Evolutionary conservation across 2,888 invertebrate genomes (phyloP).

Genomic region (Zygaena filipendulae): DNA sequence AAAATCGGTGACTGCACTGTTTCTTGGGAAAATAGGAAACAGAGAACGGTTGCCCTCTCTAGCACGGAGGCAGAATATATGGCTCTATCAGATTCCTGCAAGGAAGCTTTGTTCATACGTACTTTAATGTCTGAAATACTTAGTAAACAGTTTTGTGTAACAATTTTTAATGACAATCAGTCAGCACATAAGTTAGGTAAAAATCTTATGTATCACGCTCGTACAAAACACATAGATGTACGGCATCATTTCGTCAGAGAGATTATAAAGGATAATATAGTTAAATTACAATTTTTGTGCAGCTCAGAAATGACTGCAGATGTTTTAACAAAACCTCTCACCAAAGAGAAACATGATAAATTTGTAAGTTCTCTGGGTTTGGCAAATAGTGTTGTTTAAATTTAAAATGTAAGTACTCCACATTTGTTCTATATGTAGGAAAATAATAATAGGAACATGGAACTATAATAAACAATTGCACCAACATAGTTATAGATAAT

Average conservation of each 20-base stretch:
- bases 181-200: constrained; percentile 3
- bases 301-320: constrained; percentile 7
- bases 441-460: too few species aligned
- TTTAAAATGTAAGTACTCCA: too few species aligned
- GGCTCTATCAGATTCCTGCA: constrained; percentile 9
- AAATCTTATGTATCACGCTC: constrained; percentile 7
- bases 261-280: constrained; percentile 4
- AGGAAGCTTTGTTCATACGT: constrained; percentile 9
- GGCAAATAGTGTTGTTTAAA: too few species aligned
- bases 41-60: constrained; percentile 13
- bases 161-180: constrained; percentile 7
- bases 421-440: too few species aligned
- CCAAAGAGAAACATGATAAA: constrained; percentile 3
- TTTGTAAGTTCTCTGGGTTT: constrained; percentile 5
- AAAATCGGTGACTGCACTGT: constrained; percentile 16
- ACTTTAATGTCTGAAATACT: constrained; percentile 3
- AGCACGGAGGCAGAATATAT: constrained; percentile 15
- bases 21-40: constrained; percentile 21
- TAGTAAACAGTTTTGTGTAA: constrained; percentile 1
- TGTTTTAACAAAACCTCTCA: constrained; percentile 7
- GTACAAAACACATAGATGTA: constrained; percentile 13
- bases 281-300: constrained; percentile 6
- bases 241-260: constrained; percentile 11
- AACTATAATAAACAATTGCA: too few species aligned
- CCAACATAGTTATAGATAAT: too few species aligned